phyloP scores from a whole-genome alignment of 2,888 invertebrate genomes.

The Xanthia togata region DNA sequence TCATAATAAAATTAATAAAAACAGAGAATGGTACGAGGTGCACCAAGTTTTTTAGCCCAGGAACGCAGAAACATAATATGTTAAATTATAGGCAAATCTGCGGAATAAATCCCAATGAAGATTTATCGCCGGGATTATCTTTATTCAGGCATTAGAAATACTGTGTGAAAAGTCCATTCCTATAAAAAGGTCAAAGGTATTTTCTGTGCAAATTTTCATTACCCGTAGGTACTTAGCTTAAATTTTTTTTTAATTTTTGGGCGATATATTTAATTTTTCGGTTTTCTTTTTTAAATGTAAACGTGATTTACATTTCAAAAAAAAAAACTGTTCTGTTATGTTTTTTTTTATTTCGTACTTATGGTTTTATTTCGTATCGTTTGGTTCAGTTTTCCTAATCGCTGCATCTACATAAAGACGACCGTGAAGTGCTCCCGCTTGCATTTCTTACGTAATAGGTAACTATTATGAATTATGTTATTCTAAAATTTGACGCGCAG shows the following conservation, averaged over 20 bases:
- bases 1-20: conserved; percentile 31
- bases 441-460: not conserved
- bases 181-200: not conserved
- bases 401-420: not conserved
- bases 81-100: not conserved
- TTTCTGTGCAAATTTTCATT: no score
- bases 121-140: no score
- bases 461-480: not conserved
- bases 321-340: not conserved
- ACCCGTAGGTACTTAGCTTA: no score
- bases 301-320: not conserved
- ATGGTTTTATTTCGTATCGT: no score
- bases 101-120: not conserved
- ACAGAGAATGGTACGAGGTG: conserved; percentile 17
- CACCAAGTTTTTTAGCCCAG: not conserved
- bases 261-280: not conserved
- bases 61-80: no score
- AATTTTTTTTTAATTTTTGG: not conserved
- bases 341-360: not conserved
- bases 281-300: not conserved
- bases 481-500: not conserved
- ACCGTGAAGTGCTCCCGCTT: not conserved
- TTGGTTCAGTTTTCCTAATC: not conserved
- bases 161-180: not conserved
- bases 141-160: not conserved